Percentiles rank a stretch among this genome's conserved stretches.
phyloP scores from a whole-genome alignment of 2,888 invertebrate genomes.

The Eristalis tenax region DNA sequence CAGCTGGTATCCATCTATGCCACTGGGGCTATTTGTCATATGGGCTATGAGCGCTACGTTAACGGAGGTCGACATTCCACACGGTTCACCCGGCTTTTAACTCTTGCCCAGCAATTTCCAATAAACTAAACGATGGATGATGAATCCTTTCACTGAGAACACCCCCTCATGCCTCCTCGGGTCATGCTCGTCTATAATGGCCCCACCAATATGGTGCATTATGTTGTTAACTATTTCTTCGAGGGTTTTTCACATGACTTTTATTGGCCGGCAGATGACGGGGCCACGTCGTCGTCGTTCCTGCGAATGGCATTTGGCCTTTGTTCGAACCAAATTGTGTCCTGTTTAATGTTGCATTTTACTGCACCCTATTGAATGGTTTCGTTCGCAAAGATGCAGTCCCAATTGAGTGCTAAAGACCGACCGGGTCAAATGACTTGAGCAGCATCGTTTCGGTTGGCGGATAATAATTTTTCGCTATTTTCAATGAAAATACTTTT shows the following conservation, averaged over 20 bases:
- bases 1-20: constrained; percentile 56
- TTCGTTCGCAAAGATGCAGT: constrained; percentile 52
- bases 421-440: constrained; percentile 22
- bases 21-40: constrained; percentile 63
- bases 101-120: constrained; percentile 62
- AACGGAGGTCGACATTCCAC: constrained; percentile 46
- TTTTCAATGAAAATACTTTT: constrained; percentile 54
- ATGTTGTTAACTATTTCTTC: constrained; percentile 69
- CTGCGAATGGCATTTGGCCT: not conserved
- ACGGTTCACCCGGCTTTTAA: constrained; percentile 48
- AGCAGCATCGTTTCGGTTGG: not conserved
- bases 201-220: constrained; percentile 62
- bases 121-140: constrained; percentile 67
- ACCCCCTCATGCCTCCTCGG: not conserved
- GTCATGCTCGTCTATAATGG: constrained; percentile 52
- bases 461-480: constrained; percentile 52
- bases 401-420: constrained; percentile 36
- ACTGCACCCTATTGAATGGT: constrained; percentile 58
- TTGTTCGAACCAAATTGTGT: constrained; percentile 44
- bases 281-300: not conserved
- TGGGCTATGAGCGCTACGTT: constrained; percentile 31
- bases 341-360: constrained; percentile 70
- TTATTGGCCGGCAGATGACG: constrained; percentile 57
- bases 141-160: constrained; percentile 52
- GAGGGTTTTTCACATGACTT: constrained; percentile 50